Base-by-base conservation (phyloP, 2,888 invertebrate genomes). In the Palloptera scutellata region DNA sequence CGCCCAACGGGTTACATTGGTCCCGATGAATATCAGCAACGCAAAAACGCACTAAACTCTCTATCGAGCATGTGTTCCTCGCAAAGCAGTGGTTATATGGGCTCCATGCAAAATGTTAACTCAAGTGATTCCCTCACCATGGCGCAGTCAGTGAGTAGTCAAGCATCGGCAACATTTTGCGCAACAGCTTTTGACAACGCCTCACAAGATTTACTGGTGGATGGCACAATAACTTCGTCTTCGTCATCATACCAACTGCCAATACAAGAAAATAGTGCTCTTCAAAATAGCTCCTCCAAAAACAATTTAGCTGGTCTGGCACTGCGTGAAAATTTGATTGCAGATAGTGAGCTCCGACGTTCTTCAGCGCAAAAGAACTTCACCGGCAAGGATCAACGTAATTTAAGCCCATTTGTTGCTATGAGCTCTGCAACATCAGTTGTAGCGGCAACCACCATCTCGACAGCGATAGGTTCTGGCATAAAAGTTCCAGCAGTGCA, bases 201-300 rank as follows among this genome's bases (percentile, higher is more conserved):
- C 70, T 69, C 69, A 12, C 69, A 66, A 43, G 63, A 67, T 59
- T 10, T 61, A 30, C 30, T 30, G 30, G 30, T 6, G 30, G 19
- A 13, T 19, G 60, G 6, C 63, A 58, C 57, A 68, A 59, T 51
- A 54, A 61, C 60, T 57, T 58, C n/a, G 48, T 68, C 30, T 17
- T 60, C 51, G 58, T 53, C 17, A 17, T 61, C 41, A 42, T 70
- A 66, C 13, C 48, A 59, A 13, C 11, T 48, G 11, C 55, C 77
- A 55, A 77, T 81, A 41, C 79, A 79, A 67, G 74, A 78, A 30
- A 82, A 78, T 71, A 51, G 75, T 0, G 62, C 76, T 41, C 66
- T 82, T 55, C 81, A 81, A 66, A 84, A 82, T 64, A 85, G 84
- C 70, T 81, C 84, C 0, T 84, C 84, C 0, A 85, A 85, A 69